Evolutionary conservation across 2,113 vertebrate genomes (phyloP).

Genomic region (Candoia aspera): DNA sequence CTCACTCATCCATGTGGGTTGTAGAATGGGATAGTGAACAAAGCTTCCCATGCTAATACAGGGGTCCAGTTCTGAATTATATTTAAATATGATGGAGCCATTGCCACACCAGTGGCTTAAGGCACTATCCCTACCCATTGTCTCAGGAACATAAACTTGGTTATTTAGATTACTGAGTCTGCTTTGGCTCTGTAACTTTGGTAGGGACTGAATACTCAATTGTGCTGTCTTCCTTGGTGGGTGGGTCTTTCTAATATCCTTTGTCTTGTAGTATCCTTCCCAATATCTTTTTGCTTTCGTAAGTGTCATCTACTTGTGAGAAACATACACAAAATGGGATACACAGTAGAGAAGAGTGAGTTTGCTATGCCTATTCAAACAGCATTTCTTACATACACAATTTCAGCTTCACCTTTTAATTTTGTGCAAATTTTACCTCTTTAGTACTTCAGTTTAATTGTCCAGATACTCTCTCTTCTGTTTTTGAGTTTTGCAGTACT

Average conservation of each 20-base stretch:
- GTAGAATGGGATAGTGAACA: not conserved
- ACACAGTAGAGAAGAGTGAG: not conserved
- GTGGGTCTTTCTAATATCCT: not conserved
- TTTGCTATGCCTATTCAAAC: not conserved
- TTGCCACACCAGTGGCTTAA: not conserved
- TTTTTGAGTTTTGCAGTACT: not conserved
- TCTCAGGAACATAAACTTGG: not conserved
- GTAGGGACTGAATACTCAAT: not conserved
- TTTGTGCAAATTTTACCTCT: not conserved
- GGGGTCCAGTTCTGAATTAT: not conserved
- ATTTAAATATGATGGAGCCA: not conserved
- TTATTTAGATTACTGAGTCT: not conserved
- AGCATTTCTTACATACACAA: not conserved
- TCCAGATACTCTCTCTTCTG: not conserved
- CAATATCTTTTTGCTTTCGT: not conserved
- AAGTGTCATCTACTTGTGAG: not conserved
- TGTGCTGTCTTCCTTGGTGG: not conserved
- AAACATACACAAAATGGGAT: not conserved
- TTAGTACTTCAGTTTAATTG: not conserved
- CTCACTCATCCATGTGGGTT: not conserved
- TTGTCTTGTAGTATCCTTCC: not conserved
- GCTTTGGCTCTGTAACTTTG: not conserved
- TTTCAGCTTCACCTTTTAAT: not conserved
- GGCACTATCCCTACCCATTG: not conserved
- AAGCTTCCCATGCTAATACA: not conserved